Percentiles rank a stretch among this genome's conserved stretches.
phyloP scores from a whole-genome alignment of 1,140 invertebrate species.

The Leguminivora glycinivorella region DNA sequence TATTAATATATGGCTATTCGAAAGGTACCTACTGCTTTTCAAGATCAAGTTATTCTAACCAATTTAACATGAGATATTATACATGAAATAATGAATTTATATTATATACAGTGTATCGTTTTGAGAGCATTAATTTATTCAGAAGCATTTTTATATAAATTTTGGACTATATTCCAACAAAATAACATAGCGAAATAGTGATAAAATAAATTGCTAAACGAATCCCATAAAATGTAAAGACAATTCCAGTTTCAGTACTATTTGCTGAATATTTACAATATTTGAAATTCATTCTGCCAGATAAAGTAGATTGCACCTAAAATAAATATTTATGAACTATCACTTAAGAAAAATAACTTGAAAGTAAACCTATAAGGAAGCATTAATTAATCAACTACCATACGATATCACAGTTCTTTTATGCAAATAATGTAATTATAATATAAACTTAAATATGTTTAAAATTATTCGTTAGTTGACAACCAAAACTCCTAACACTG shows the following conservation, averaged over 20 bases:
- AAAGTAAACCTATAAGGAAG: slow-evolving; percentile 65
- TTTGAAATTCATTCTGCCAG: slow-evolving; percentile 41
- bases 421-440: slow-evolving; percentile 65
- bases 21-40: too few species aligned
- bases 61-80: too few species aligned
- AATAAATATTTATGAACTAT: slow-evolving; percentile 50
- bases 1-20: too few species aligned
- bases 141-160: background rate
- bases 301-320: slow-evolving; percentile 40
- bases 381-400: slow-evolving; percentile 73
- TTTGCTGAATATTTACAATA: slow-evolving; percentile 60
- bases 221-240: slow-evolving; percentile 34
- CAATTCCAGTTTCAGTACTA: slow-evolving; percentile 68
- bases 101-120: too few species aligned
- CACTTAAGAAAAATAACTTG: slow-evolving; percentile 53
- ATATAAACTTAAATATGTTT: slow-evolving; percentile 28
- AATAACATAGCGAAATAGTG: background rate
- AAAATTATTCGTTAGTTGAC: slow-evolving; percentile 4
- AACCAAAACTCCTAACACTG: background rate
- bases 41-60: too few species aligned
- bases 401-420: slow-evolving; percentile 78
- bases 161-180: too few species aligned
- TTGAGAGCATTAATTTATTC: slow-evolving; percentile 28
- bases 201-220: background rate
- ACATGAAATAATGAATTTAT: too few species aligned